Conservation (phyloP, 2,113 vertebrate genomes). For the Cyprinus carpio region DNA sequence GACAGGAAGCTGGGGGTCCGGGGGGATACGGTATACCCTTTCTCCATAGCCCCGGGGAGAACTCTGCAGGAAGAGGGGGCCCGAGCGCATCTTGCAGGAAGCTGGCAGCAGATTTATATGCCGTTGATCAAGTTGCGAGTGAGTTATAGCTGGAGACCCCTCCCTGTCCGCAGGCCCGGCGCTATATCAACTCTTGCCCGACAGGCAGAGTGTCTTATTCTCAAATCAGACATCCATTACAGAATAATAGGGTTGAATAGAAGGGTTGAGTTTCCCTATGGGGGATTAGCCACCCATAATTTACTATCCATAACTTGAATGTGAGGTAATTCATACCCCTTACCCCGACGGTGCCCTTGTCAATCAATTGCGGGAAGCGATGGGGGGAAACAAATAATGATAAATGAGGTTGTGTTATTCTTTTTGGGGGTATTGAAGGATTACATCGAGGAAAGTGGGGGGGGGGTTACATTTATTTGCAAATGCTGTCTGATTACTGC, state of each 20-base stretch:
- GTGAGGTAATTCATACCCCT: slow-evolving; percentile 59
- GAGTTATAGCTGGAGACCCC: slow-evolving; percentile 72
- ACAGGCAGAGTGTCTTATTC: slow-evolving; percentile 75
- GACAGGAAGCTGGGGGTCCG: slow-evolving; percentile 39
- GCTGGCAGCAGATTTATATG: slow-evolving; percentile 74
- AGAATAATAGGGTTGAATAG: slow-evolving; percentile 76
- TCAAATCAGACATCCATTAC: slow-evolving; percentile 80
- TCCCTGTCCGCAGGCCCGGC: slow-evolving; percentile 56
- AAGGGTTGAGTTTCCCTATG: slow-evolving; percentile 78
- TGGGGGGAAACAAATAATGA: slow-evolving; percentile 59
- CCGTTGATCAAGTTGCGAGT: slow-evolving; percentile 77
- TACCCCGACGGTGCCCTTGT: slow-evolving; percentile 72
- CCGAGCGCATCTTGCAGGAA: slow-evolving; percentile 60
- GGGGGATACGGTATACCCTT: slow-evolving; percentile 60
- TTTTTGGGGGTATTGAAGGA: slow-evolving; percentile 17
- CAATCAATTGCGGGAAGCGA: slow-evolving; percentile 67
- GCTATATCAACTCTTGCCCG: slow-evolving; percentile 73
- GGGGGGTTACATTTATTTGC: neutral
- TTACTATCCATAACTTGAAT: slow-evolving; percentile 78
- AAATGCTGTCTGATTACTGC: slow-evolving; percentile 22
- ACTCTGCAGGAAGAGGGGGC: slow-evolving; percentile 54
- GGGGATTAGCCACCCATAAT: slow-evolving; percentile 76
- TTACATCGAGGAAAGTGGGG: neutral
- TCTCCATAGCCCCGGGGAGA: slow-evolving; percentile 63
- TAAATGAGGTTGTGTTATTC: slow-evolving; percentile 56